These are phyloP conservation scores for Nannoperca obscura DNA, from an alignment of 2,797 vertebrate genomes.

Conservation along the genomic window DNA sequence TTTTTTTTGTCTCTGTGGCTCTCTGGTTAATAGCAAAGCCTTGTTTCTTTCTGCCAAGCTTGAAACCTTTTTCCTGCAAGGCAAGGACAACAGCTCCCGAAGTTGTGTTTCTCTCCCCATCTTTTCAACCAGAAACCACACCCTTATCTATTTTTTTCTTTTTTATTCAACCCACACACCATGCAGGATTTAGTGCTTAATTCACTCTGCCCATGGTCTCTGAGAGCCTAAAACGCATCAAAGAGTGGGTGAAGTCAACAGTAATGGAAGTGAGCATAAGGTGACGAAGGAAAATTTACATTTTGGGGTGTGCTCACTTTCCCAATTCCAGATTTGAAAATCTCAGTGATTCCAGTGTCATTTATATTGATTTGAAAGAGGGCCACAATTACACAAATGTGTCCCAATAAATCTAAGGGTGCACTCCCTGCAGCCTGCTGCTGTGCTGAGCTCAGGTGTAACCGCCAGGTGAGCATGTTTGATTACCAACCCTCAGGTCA, in stretches of 20 bases:
- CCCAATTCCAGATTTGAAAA: neutral
- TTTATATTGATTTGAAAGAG: neutral
- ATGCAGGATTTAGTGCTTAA: slow-evolving; percentile 40
- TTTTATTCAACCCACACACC: slow-evolving; percentile 49
- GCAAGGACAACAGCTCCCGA: slow-evolving; percentile 42
- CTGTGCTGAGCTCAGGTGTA: slow-evolving; percentile 13
- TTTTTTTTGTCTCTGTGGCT: slow-evolving; percentile 27
- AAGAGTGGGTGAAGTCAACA: slow-evolving; percentile 15
- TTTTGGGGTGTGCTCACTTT: neutral
- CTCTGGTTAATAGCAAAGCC: slow-evolving; percentile 78
- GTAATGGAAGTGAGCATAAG: slow-evolving; percentile 8
- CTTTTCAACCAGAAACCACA: slow-evolving; percentile 44
- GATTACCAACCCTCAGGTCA: slow-evolving; percentile 8
- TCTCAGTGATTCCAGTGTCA: neutral
- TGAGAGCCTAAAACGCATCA: slow-evolving; percentile 28
- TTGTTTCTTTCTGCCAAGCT: slow-evolving; percentile 63
- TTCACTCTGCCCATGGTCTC: slow-evolving; percentile 55
- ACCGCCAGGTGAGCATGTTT: slow-evolving; percentile 6
- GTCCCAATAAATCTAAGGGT: neutral
- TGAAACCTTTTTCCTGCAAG: slow-evolving; percentile 57
- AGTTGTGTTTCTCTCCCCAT: slow-evolving; percentile 33
- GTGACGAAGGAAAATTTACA: neutral
- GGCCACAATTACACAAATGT: neutral
- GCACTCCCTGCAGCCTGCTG: neutral
- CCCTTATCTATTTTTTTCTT: slow-evolving; percentile 17